Base-by-base conservation (phyloP, 1,140 invertebrate genomes). In the Leptinotarsa lineolata region DNA sequence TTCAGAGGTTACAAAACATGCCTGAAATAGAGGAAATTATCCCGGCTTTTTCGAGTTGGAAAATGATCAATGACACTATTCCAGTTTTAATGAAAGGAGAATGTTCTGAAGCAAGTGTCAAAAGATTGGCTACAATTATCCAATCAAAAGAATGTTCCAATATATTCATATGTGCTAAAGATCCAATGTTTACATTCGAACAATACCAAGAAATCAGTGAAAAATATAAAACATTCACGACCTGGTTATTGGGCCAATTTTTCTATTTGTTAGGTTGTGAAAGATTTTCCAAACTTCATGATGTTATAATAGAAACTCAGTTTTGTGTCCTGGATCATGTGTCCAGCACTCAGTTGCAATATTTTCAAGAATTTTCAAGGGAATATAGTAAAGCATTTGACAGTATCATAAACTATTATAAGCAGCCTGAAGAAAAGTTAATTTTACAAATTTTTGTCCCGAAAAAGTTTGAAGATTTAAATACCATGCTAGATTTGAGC, bases 251-350 rank as follows among this genome's bases (percentile, higher is more conserved):
- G 20, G 88, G 88, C 20, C 83, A 86, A 77, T 82, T 89, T 73
- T 88, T 89, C 79, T 89, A 88, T 83, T 81, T 89, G 4, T 85
- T 87, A 78, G 87, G 86, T 46, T 84, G 85, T 12, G 84, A 87
- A 58, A 84, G 87, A 74, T 77, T 88, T 18, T 77, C 82, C 77
- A 87, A 87, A 76, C 85, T 88, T 72, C 86, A 88, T 72, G 74
- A 80, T 68, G 74, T 83, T 70, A 85, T 87, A 71, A 84, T 87
- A 68, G 83, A 87, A 78, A 85, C 85, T 8, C 88, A 89, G 73
- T 77, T 87, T 24, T 86, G 86, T 83, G 86, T 89, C 77, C 72
- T 89, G 48, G 83, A 85, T 24, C 84, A 87, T 67, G 75, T 89
- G 24, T 84, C 82, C 71, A 83, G 84, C 69, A 87, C 86, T 79